phyloP scores from a whole-genome alignment of 2,797 vertebrate genomes.

The Coregonus suidteri region DNA sequence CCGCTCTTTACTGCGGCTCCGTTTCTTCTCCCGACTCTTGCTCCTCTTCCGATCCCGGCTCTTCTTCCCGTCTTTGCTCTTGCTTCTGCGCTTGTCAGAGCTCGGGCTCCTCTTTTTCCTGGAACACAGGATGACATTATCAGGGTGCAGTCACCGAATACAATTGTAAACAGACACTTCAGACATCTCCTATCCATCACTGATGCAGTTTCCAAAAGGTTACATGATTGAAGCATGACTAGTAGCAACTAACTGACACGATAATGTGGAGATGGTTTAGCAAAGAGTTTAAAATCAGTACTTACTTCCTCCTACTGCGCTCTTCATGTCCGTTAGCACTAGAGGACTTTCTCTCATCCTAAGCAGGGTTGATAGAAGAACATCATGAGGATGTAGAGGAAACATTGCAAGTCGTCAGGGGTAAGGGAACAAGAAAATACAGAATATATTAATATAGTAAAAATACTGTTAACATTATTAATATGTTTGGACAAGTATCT shows the following conservation, averaged over 20 bases:
- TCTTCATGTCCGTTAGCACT: slow-evolving; percentile 98
- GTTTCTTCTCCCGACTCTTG: slow-evolving; percentile 86
- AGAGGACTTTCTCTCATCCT: slow-evolving; percentile 99
- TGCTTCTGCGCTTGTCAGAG: slow-evolving; percentile 87
- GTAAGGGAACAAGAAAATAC: slow-evolving; percentile 87
- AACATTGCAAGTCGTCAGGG: slow-evolving; percentile 98
- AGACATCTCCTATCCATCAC: neutral
- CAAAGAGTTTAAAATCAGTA: slow-evolving; percentile 24
- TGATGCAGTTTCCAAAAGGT: neutral
- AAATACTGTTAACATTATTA: slow-evolving; percentile 69
- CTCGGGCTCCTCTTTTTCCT: slow-evolving; percentile 95
- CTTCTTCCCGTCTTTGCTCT: slow-evolving; percentile 88
- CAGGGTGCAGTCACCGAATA: neutral
- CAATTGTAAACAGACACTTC: neutral
- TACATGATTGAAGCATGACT: neutral
- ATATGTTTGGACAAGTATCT: slow-evolving; percentile 61
- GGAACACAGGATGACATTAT: neutral
- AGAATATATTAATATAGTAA: slow-evolving; percentile 78
- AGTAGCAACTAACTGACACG: neutral
- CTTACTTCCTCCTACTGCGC: slow-evolving; percentile 95
- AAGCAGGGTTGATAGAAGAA: slow-evolving; percentile 99
- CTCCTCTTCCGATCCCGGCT: slow-evolving; percentile 87
- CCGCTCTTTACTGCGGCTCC: slow-evolving; percentile 89
- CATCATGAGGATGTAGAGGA: slow-evolving; percentile 98
- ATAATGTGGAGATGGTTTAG: neutral